Conservation (phyloP, 2,113 vertebrate species). For the Calidris pygmaea region DNA sequence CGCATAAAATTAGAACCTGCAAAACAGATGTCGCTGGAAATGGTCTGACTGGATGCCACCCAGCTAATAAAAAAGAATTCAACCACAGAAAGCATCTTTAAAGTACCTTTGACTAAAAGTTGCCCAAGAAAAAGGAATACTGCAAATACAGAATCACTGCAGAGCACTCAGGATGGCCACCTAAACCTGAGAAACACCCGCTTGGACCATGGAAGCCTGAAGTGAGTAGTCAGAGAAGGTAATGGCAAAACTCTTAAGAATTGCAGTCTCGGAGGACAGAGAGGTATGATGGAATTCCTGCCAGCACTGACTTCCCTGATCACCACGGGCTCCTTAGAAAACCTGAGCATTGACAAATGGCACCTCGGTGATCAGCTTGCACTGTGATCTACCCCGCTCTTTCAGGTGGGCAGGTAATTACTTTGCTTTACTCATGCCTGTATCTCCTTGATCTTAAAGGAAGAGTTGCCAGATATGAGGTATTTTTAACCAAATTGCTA, state of each 20-base stretch:
- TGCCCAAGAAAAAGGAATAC: not conserved
- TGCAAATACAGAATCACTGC: not conserved
- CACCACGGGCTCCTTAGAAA: not conserved
- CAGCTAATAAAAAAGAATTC: not conserved
- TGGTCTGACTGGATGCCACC: slow-evolving; percentile 6
- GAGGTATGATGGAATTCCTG: not conserved
- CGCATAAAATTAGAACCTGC: slow-evolving; percentile 41
- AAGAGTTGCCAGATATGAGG: not conserved
- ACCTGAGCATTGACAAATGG: not conserved
- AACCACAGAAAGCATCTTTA: not conserved
- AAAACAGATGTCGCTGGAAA: slow-evolving; percentile 22
- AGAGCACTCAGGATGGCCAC: not conserved
- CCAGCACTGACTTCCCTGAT: not conserved
- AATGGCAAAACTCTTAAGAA: not conserved
- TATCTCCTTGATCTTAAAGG: not conserved
- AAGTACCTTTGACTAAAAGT: not conserved
- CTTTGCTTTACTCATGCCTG: not conserved
- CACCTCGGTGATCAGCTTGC: not conserved
- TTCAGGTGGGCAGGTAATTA: not conserved
- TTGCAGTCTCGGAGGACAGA: not conserved
- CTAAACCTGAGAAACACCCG: not conserved
- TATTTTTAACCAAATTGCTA: not conserved
- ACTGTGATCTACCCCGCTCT: not conserved
- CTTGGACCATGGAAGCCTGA: not conserved
- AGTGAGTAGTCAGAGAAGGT: not conserved